Base-by-base conservation (phyloP, 2,888 invertebrate species). In the Oithona nana region DNA sequence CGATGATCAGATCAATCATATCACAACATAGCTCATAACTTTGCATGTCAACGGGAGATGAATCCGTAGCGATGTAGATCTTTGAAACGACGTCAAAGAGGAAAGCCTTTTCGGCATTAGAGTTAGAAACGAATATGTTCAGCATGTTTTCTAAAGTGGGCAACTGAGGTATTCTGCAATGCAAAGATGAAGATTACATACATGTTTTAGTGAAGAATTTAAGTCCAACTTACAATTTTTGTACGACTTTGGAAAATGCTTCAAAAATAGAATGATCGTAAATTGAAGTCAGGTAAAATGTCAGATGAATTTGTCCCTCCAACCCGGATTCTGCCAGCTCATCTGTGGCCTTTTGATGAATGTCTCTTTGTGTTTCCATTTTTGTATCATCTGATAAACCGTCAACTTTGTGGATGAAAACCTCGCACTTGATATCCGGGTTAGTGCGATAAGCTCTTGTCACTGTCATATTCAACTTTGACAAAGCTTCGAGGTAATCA, bases 181-280 rank as follows among this genome's bases (percentile, higher is more conserved):
- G n/a, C n/a, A n/a, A n/a, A n/a, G n/a, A n/a, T n/a, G n/a, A n/a
- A n/a, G n/a, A n/a, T n/a, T n/a, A n/a, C n/a, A n/a, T n/a, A n/a
- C n/a, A n/a, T n/a, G n/a, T n/a, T n/a, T n/a, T n/a, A n/a, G n/a
- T n/a, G n/a, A n/a, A n/a, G n/a, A n/a, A n/a, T n/a, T n/a, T n/a
- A n/a, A n/a, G n/a, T n/a, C n/a, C n/a, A n/a, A n/a, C n/a, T n/a
- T n/a, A n/a, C n/a, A 99, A 76, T 74, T 98, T 98, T 74, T 98
- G 98, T 60, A 99, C 95, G 65, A 98, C 97, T 82, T 98, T 98
- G 69, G 94, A 95, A 76, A 97, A 97, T 13, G 98, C 98, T 77
- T 99, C 98, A 77, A 98, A 99, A 75, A 99, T 98, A 67, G 97
- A 97, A 75, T 98, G 98, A 75, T 99, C 98, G 73, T 98, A 99